phyloP scores from a whole-genome alignment of 2,888 invertebrate species.

The Erebia epiphron region DNA sequence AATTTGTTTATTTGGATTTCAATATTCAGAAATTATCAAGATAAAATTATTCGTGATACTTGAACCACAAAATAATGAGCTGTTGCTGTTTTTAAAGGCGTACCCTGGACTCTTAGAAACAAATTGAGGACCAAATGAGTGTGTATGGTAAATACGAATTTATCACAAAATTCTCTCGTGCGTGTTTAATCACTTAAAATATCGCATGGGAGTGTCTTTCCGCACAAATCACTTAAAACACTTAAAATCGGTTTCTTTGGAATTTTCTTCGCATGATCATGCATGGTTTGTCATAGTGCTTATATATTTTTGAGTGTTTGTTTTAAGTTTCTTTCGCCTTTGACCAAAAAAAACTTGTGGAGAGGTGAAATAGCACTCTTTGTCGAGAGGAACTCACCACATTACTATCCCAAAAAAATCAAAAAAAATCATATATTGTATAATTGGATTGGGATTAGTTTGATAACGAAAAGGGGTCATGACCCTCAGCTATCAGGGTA shows the following conservation, averaged over 20 bases:
- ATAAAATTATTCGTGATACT: no score
- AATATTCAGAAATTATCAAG: no score
- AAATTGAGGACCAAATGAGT: background rate
- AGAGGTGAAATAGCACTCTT: no score
- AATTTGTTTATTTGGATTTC: no score
- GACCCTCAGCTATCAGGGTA: no score
- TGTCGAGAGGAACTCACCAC: no score
- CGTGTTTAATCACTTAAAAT: background rate
- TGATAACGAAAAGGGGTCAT: no score
- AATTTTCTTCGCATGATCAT: background rate
- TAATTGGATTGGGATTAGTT: no score
- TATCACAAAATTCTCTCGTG: background rate
- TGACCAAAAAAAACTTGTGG: no score
- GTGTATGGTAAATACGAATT: background rate
- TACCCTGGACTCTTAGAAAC: background rate
- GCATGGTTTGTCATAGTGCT: background rate
- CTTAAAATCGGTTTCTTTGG: background rate
- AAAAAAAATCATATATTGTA: no score
- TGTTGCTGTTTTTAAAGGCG: conserved; percentile 16
- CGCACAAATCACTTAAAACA: conserved; percentile 4
- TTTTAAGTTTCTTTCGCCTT: no score
- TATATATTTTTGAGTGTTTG: background rate
- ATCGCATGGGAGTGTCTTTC: conserved; percentile 9
- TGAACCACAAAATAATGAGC: background rate
- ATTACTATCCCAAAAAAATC: no score